Conservation (phyloP, 2,113 vertebrate species). For the Catharus bicknelli region DNA sequence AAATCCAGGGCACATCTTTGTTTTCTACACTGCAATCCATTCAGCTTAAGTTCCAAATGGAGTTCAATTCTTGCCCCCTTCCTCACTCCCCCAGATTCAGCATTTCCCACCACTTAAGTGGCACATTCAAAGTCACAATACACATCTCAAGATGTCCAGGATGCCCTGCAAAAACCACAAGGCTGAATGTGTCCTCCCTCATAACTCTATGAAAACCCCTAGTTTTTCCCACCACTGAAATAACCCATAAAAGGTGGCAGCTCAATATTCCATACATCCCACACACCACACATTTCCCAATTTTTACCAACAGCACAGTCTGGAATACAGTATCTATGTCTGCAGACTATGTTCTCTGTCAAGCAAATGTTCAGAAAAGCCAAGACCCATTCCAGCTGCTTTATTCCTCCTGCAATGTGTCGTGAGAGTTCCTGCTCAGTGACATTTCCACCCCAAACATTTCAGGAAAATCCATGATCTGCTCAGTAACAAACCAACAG, state of each 20-base stretch:
- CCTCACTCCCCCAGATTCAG: neutral
- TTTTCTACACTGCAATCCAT: neutral
- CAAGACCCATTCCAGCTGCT: neutral
- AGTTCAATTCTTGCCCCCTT: neutral
- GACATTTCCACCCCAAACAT: neutral
- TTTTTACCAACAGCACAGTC: neutral
- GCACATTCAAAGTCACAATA: neutral
- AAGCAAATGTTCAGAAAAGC: neutral
- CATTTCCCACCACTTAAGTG: neutral
- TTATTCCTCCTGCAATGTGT: neutral
- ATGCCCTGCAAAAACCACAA: neutral
- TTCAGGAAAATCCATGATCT: neutral
- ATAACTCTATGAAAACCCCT: fast-evolving
- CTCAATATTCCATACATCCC: neutral
- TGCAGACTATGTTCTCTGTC: neutral
- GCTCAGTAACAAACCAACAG: neutral
- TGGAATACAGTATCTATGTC: neutral
- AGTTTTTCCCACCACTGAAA: neutral
- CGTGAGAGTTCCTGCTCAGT: neutral
- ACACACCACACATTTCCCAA: neutral
- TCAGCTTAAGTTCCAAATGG: neutral
- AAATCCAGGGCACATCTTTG: neutral
- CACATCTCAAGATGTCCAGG: neutral
- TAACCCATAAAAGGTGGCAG: neutral
- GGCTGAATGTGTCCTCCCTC: neutral